phyloP scores from a whole-genome alignment of 2,113 vertebrate species.

The Heliornis fulica region DNA sequence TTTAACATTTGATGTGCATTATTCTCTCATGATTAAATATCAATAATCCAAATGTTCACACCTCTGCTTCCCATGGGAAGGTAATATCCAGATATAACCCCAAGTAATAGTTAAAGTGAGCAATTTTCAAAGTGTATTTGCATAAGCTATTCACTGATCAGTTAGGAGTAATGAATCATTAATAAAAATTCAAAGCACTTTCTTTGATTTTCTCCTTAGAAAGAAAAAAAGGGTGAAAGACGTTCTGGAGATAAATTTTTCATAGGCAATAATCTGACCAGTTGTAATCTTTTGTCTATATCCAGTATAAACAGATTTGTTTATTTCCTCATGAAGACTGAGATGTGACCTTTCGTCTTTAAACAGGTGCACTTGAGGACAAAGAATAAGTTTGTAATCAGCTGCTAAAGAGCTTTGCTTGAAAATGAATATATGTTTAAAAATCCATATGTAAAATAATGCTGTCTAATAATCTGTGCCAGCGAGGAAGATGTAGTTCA shows the following conservation, averaged over 20 bases:
- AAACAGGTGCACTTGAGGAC: not conserved
- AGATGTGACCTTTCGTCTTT: not conserved
- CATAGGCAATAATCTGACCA: slow-evolving; percentile 6
- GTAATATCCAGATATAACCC: not conserved
- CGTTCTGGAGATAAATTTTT: not conserved
- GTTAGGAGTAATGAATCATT: slow-evolving; percentile 33
- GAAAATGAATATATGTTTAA: not conserved
- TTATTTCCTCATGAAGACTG: not conserved
- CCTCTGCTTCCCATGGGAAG: not conserved
- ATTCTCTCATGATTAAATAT: not conserved
- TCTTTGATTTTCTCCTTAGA: slow-evolving; percentile 20
- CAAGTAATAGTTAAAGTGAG: not conserved
- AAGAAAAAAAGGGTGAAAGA: slow-evolving; percentile 24
- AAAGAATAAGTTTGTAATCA: not conserved
- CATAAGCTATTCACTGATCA: slow-evolving; percentile 45
- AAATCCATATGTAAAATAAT: not conserved
- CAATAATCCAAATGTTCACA: slow-evolving; percentile 29
- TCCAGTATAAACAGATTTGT: not conserved
- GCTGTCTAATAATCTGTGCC: not conserved
- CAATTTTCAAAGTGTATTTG: slow-evolving; percentile 30
- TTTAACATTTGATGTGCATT: slow-evolving; percentile 2
- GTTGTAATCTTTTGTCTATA: not conserved
- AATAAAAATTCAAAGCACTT: slow-evolving; percentile 35
- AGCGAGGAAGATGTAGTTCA: not conserved
- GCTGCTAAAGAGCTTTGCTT: not conserved